phyloP scores from a whole-genome alignment of 1,140 invertebrate species.

The Drosophila saltans region DNA sequence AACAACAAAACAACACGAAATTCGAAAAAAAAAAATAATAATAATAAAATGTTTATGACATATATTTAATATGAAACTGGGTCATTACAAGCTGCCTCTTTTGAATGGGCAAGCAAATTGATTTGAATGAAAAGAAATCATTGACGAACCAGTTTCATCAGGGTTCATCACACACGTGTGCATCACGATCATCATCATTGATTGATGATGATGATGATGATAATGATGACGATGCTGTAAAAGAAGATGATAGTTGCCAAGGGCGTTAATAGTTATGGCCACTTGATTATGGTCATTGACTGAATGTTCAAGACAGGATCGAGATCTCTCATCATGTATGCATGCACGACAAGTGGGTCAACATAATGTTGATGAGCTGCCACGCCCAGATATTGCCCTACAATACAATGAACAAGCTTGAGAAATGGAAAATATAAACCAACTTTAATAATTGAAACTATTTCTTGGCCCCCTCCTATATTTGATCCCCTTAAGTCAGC shows the following conservation, averaged over 20 bases:
- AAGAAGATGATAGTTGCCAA: slow-evolving; percentile 44
- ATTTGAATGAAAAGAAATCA: slow-evolving; percentile 49
- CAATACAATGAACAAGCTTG: too few relatives aligned
- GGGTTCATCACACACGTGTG: slow-evolving; percentile 50
- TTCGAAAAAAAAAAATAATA: slow-evolving; percentile 1
- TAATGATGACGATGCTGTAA: slow-evolving; percentile 20
- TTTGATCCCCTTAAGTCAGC: slow-evolving; percentile 21
- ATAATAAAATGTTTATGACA: slow-evolving; percentile 54
- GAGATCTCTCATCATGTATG: neutral
- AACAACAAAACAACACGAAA: slow-evolving; percentile 16
- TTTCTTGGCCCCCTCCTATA: too few relatives aligned
- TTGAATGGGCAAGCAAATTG: slow-evolving; percentile 40
- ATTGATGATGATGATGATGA: slow-evolving; percentile 38
- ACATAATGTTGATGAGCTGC: slow-evolving; percentile 21
- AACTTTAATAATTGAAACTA: too few relatives aligned
- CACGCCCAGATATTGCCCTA: slow-evolving; percentile 35
- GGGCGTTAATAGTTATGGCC: slow-evolving; percentile 47
- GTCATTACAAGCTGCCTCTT: slow-evolving; percentile 74
- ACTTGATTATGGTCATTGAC: slow-evolving; percentile 44
- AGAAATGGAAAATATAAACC: too few relatives aligned
- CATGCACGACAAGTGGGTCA: slow-evolving; percentile 53
- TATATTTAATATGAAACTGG: slow-evolving; percentile 72
- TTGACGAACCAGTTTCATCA: slow-evolving; percentile 53
- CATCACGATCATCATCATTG: neutral
- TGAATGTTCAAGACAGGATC: slow-evolving; percentile 40